These are phyloP conservation scores for Arctopsyche grandis DNA, from an alignment of 1,140 invertebrate genomes.

Conservation along the genomic window DNA sequence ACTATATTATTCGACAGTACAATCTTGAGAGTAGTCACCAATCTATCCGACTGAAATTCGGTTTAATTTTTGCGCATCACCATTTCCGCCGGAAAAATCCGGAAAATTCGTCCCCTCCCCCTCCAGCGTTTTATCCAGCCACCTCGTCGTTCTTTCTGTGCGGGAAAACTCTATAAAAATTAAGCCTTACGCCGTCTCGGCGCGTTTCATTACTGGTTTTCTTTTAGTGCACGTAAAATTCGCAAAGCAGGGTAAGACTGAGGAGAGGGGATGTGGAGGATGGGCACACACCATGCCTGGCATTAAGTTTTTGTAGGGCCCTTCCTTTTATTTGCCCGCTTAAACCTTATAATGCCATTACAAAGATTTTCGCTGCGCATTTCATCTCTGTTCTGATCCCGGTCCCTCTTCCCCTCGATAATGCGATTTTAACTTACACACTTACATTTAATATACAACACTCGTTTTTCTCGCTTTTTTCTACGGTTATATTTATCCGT, in stretches of 20 bases:
- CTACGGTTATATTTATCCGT: not conserved
- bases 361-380: constrained; percentile 44
- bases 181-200: constrained; percentile 44
- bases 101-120: too few species aligned
- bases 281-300: constrained; percentile 14
- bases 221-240: constrained; percentile 54
- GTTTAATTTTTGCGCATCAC: too few species aligned
- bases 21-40: too few species aligned
- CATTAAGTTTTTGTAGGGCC: constrained; percentile 46
- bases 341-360: constrained; percentile 51
- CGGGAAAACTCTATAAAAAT: constrained; percentile 51
- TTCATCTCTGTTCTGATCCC: constrained; percentile 37
- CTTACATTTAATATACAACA: constrained; percentile 27
- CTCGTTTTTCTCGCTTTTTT: not conserved
- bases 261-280: constrained; percentile 8
- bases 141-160: not conserved
- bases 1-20: too few species aligned
- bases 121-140: too few species aligned
- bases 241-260: constrained; percentile 28
- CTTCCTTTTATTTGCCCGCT: constrained; percentile 50
- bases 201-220: constrained; percentile 54
- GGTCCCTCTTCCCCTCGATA: constrained; percentile 20
- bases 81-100: too few species aligned
- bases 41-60: too few species aligned
- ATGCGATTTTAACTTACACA: constrained; percentile 35